Evolutionary conservation across 2,113 vertebrate genomes (phyloP).

Genomic region (Nymphicus hollandicus): DNA sequence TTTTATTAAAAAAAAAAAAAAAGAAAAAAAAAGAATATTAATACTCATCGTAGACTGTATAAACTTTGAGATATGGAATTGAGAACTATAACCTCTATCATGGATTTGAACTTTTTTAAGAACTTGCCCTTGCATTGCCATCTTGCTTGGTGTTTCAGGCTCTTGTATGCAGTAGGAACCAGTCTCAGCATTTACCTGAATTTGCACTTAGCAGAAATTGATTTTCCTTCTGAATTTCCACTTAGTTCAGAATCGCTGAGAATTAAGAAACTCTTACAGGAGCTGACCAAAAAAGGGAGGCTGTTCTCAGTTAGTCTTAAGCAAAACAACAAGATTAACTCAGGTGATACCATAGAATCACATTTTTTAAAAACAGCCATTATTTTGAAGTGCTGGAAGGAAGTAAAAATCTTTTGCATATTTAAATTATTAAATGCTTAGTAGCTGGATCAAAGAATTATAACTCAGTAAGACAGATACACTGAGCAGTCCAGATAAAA

Average conservation of each 20-base stretch:
- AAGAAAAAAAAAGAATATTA: background rate
- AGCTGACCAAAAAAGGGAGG: background rate
- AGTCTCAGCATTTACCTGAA: background rate
- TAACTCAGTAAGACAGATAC: background rate
- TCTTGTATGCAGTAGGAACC: background rate
- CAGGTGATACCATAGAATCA: background rate
- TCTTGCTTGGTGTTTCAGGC: background rate
- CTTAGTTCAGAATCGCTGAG: background rate
- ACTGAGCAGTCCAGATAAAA: background rate
- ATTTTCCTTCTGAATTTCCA: background rate
- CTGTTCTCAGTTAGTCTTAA: background rate
- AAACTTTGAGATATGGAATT: background rate
- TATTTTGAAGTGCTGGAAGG: background rate
- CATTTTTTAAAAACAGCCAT: background rate
- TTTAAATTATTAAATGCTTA: background rate
- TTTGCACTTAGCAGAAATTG: background rate
- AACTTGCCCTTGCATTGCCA: background rate
- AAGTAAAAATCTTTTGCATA: background rate
- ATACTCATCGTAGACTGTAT: background rate
- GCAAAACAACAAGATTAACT: background rate
- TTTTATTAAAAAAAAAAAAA: background rate
- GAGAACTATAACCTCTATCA: background rate
- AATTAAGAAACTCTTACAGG: background rate
- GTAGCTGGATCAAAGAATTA: background rate
- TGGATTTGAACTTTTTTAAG: background rate